These are phyloP conservation scores for Aphelenchoides besseyi DNA, from an alignment of 1,140 invertebrate species.

Conservation along the genomic window DNA sequence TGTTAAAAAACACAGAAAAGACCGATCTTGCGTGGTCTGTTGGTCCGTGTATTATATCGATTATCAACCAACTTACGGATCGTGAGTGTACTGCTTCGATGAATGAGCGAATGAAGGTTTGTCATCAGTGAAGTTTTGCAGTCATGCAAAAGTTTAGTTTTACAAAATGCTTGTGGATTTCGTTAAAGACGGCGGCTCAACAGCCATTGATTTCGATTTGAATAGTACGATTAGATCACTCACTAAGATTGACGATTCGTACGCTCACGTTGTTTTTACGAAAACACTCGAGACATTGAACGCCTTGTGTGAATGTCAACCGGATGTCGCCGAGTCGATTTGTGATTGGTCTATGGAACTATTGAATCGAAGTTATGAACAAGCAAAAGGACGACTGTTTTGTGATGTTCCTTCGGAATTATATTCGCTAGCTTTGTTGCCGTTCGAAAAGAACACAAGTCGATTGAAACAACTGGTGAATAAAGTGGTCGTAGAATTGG, in stretches of 20 bases:
- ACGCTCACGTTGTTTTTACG: not conserved
- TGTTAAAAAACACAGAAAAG: not conserved
- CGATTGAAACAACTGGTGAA: not conserved
- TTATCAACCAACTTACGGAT: not conserved
- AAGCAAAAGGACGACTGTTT: not conserved
- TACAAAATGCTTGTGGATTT: not conserved
- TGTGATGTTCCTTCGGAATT: not conserved
- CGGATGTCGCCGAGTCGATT: not conserved
- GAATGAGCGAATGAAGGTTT: constrained; percentile 12
- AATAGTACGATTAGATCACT: not conserved
- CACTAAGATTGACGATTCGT: not conserved
- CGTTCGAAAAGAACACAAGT: not conserved
- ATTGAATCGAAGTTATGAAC: not conserved
- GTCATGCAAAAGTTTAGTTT: constrained; percentile 6
- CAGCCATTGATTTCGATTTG: not conserved
- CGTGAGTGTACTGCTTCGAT: not conserved
- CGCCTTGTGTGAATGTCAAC: not conserved
- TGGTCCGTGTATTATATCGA: not conserved
- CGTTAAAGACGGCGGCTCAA: not conserved
- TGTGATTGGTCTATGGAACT: not conserved
- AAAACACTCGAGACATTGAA: constrained; percentile 15
- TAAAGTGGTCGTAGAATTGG: not conserved
- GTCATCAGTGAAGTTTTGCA: not conserved
- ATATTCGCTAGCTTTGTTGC: constrained; percentile 9
- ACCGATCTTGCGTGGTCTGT: not conserved